Base-by-base conservation (phyloP, 2,888 invertebrate species). In the Ormyrus nitidulus region DNA sequence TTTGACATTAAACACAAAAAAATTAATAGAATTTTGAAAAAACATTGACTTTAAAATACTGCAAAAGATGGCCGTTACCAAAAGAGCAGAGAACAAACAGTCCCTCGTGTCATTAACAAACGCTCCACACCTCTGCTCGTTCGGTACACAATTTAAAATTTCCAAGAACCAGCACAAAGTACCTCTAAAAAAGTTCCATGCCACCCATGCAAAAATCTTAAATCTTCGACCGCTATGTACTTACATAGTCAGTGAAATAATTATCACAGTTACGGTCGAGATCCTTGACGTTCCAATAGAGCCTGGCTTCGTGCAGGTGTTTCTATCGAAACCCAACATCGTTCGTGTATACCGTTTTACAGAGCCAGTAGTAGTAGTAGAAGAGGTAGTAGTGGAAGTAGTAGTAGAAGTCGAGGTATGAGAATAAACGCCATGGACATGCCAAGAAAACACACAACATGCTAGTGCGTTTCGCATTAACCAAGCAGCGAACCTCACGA, bases 231-330 rank as follows among this genome's bases (percentile, higher is more conserved):
- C 77, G 81, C 61, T 34, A 48, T 56, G 46, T 89, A 90, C 90
- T 90, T 87, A 90, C 90, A 86, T 87, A 87, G 83, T 86, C 87
- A 84, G 85, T 82, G 84, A 87, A 85, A 87, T 86, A 87, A 89
- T 85, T 88, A 84, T 90, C 89, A 86, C 82, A 86, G 87, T 85
- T 88, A 86, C 86, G 88, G 86, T 88, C 87, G 86, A 85, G 87
- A 86, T 89, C 89, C 89, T 89, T 90, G 84, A 88, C 85, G 88
- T 91, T 93, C 93, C 93, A 93, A 91, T 91, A 93, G 84, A 92
- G 91, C 91, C 92, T 92, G 88, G 93, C 93, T 88, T 93, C 93
- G 92, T 92, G 92, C 91, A 93, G 93, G 91, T 93, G 92, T 92
- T 93, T 93, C 93, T 92, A 92, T 89, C 90, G 85, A 88, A 88